Base-by-base conservation (phyloP, 1,140 invertebrate species). In the Brachionus plicatilis region DNA sequence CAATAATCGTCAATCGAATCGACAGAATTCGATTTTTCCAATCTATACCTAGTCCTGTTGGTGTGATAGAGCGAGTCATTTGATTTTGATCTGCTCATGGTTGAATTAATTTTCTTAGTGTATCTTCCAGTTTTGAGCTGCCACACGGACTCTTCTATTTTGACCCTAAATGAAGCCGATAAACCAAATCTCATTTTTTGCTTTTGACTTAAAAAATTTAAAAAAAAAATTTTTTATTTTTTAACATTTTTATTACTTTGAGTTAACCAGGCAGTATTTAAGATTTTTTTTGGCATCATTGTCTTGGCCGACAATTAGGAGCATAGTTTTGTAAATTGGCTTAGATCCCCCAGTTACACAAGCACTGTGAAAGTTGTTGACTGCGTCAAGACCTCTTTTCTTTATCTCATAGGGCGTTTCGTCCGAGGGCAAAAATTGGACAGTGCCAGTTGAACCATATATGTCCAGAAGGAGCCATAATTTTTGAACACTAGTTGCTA, bases 391-490 rank as follows among this genome's bases (percentile, higher is more conserved):
- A 5, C 90, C 90, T 53, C 89, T 86, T 2, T 89, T 88, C 27
- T 88, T 83, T 29, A 90, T 90, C 84, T 90, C 90, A 76, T 87
- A 87, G 0, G 89, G 89, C 29, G 88, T 87, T 65, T 89, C 66
- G 70, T 85, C 47, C 12, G 45, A 37, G 9, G 47, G n/a, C 24
- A 76, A 66, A 60, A 72, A 50, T 79, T 68, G n/a, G 8, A 72
- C 47, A 8, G 14, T n/a, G 6, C 14, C 33, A 20, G 75, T 78
- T 17, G 45, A 80, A 60, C 90, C 90, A 86, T 90, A 90, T 37
- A 90, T 84, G 86, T 90, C 90, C 17, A 90, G 78, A 6, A 89
- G 9, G 1, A 89, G 83, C 89, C 89, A 90, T 47, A 90, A 72
- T n/a, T 85, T 86, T 43, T 86, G 86, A 12, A 27, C 5, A 50